Conservation (phyloP, 2,888 invertebrate species). For the Hydraecia micacea region DNA sequence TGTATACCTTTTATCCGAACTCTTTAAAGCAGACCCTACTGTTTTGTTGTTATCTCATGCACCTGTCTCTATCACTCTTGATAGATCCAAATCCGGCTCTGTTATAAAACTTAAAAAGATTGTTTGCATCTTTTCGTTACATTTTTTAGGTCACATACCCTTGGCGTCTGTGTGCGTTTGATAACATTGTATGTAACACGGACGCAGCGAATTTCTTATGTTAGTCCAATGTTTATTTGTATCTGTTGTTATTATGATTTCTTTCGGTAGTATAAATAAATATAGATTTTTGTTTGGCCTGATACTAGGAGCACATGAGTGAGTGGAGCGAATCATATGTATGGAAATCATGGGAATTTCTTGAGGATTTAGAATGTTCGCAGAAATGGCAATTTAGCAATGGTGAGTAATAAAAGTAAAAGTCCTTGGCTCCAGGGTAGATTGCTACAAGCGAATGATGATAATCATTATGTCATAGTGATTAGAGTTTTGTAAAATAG, state of each 20-base stretch:
- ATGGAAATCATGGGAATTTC: background rate
- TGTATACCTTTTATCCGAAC: background rate
- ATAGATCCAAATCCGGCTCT: constrained; percentile 74
- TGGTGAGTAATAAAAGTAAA: background rate
- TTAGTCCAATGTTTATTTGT: constrained; percentile 42
- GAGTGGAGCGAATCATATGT: background rate
- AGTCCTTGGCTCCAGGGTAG: background rate
- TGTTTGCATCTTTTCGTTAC: constrained; percentile 89
- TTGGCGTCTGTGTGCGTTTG: constrained; percentile 68
- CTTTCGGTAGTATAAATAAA: constrained; percentile 23
- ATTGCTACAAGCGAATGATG: background rate
- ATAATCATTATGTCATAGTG: background rate
- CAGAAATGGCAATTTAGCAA: background rate
- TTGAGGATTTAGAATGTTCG: background rate
- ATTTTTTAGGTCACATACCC: constrained; percentile 86
- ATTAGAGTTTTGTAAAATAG: background rate
- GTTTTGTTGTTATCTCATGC: constrained; percentile 25
- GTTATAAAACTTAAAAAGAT: constrained; percentile 87
- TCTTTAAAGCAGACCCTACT: background rate
- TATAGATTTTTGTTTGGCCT: background rate
- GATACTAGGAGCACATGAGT: constrained; percentile 26
- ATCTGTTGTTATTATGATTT: constrained; percentile 59
- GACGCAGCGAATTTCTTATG: constrained; percentile 60
- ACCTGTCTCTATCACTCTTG: constrained; percentile 27
- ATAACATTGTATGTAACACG: constrained; percentile 56